Evolutionary conservation across 1,140 invertebrate species (phyloP).

Genomic region (Dreissena polymorpha): DNA sequence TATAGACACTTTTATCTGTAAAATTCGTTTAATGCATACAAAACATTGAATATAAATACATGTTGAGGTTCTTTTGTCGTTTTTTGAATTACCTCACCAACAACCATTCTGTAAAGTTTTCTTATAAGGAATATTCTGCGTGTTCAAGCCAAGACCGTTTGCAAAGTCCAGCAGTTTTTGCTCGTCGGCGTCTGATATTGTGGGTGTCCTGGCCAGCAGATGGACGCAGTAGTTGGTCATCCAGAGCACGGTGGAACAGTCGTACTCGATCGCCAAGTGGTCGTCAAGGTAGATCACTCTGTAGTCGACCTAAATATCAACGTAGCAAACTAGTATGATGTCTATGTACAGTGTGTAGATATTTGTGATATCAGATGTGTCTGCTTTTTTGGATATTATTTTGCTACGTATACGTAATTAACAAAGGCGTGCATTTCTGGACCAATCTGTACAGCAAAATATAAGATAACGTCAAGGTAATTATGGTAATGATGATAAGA

Average conservation of each 20-base stretch:
- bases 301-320: constrained; percentile 73
- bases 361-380: too few species aligned
- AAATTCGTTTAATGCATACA: too few species aligned
- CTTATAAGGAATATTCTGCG: constrained; percentile 62
- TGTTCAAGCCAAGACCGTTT: constrained; percentile 58
- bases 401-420: too few species aligned
- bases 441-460: too few species aligned
- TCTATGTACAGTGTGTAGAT: too few species aligned
- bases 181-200: constrained; percentile 58
- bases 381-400: too few species aligned
- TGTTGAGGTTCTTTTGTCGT: too few species aligned
- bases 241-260: constrained; percentile 69
- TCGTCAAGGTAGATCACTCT: constrained; percentile 76
- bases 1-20: too few species aligned
- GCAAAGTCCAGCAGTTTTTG: constrained; percentile 65
- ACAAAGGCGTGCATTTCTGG: too few species aligned
- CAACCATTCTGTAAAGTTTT: constrained; percentile 63
- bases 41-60: too few species aligned
- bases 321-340: not conserved
- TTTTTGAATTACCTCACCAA: constrained; percentile 50
- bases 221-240: constrained; percentile 77
- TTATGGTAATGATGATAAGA: too few species aligned
- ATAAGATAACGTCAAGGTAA: too few species aligned
- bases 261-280: constrained; percentile 75
- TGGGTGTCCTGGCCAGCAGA: constrained; percentile 72